Base-by-base conservation (phyloP, 2,113 vertebrate genomes). In the Castor canadensis region DNA sequence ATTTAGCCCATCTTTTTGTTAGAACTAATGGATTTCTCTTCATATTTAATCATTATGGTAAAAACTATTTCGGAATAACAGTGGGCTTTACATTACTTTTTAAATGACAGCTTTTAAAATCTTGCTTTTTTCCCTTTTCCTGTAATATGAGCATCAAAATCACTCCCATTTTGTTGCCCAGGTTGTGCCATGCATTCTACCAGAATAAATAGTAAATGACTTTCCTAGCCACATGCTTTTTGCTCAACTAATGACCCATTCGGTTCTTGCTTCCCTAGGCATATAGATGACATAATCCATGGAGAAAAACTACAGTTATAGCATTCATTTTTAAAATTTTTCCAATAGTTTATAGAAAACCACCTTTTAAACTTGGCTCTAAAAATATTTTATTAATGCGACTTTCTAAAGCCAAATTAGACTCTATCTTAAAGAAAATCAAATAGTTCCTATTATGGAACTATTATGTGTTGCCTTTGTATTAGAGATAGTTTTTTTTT, bases 1-100 rank as follows among this genome's bases (percentile, higher is more conserved):
- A 87, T 67, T 93, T 91, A 76, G 24, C 43, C 6, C 72, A 38
- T 71, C 4, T 94, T 38, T 96, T 93, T 97, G 69, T 96, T 93
- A 87, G 30, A 95, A 58, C 11, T 96, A 96, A 92, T 96, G 49
- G 89, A 93, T 87, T 97, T 94, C 32, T 96, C 40, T 95, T 93
- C 97, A 40, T 95, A 17, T 73, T 69, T 62, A 73, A 93, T 92
- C 97, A 94, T 28, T 94, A 87, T 40, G 72, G 85, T 72, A n/a
- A 87, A 93, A 60, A 92, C 30, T 94, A 3, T 43, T 95, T 96
- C 81, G 91, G 84, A 92, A 92, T 96, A 90, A 85, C 26, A 0
- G 0, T 75, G 45, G 4, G 3, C 54, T 95, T 91, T 35, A 76
- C 47, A 71, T 76, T 71, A 43, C 47, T 92, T 77, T 75, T 52